Evolutionary conservation across 2,888 invertebrate genomes (phyloP).

Genomic region (Nesidiocoris tenuis): DNA sequence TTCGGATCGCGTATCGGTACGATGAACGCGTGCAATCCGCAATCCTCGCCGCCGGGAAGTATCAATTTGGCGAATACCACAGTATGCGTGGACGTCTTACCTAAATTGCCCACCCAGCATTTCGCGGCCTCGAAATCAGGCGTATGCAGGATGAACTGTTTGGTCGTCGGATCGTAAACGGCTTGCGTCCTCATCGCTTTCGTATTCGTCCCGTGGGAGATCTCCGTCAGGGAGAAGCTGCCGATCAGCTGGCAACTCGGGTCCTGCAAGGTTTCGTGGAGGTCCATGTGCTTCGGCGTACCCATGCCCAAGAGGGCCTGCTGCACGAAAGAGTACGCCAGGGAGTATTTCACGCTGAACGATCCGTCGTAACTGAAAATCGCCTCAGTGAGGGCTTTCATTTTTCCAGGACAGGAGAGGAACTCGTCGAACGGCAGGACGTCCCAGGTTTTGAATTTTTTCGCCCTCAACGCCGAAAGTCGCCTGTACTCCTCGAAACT

Average conservation of each 20-base stretch:
- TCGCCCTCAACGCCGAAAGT: constrained; percentile 61
- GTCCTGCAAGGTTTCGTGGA: constrained; percentile 17
- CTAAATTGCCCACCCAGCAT: constrained; percentile 94
- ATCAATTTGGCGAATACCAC: constrained; percentile 85
- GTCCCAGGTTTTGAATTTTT: constrained; percentile 66
- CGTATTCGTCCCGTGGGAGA: constrained; percentile 92
- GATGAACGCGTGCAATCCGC: constrained; percentile 87
- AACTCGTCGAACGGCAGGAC: constrained; percentile 62
- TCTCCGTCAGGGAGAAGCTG: constrained; percentile 87
- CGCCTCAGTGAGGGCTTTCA: constrained; percentile 47
- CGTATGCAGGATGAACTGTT: constrained; percentile 84
- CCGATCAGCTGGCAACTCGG: constrained; percentile 60
- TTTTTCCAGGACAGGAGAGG: constrained; percentile 46
- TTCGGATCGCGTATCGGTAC: constrained; percentile 77
- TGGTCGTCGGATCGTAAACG: constrained; percentile 72
- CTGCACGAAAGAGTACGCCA: constrained; percentile 58
- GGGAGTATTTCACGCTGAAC: constrained; percentile 53
- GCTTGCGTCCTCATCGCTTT: constrained; percentile 88
- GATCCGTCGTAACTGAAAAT: constrained; percentile 55
- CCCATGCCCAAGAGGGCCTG: constrained; percentile 57
- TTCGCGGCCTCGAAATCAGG: constrained; percentile 95
- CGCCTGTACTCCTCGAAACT: constrained; percentile 62
- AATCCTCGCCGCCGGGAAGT: constrained; percentile 72
- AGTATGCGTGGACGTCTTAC: constrained; percentile 81
- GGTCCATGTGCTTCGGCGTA: constrained; percentile 51